Evolutionary conservation across 2,797 vertebrate species (phyloP), one percentile per base, ranked within the genome.

Genomic region (Corythornis leucogaster): DNA sequence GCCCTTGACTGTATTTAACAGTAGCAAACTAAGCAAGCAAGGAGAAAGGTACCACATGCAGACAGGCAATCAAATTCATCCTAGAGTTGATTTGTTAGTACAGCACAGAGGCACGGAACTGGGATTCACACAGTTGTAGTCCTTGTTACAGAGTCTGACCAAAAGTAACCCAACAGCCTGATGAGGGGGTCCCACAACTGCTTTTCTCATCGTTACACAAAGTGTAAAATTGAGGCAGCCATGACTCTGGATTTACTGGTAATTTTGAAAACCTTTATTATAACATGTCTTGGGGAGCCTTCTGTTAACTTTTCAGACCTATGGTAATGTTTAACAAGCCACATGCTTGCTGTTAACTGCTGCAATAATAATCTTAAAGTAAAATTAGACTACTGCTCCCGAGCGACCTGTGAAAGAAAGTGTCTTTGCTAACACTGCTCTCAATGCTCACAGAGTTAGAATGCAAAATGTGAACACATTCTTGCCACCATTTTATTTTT

Each of bases 401-500:
- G 33, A 92, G 46, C 6, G 38, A 85, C 81, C 85, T 45, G 33
- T 93, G 93, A 91, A 96, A 94, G 17, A 94, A 95, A 87, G 81
- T 89, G 88, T 92, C 93, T 96, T 94, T 88, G 81, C 82, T 95
- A 78, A 88, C 80, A 64, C 85, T 45, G 82, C 50, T 51, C 73
- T 81, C 73, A 24, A 48, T 17, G 31, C 66, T 73, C 85, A 80
- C 64, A 69, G 85, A 73, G 84, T 78, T 67, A 82, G 57, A 92
- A 76, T 12, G 67, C 55, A 71, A 80, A 89, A 85, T 9, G 16
- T 2, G 0, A 75, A 82, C 31, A 30, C 30, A 14, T 59, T 90
- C 40, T 93, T 85, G 92, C 91, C 96, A 93, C 94, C 96, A 95
- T 96, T 95, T 91, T 94, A 94, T 96, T 97, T 97, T 96, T 97